A percentile compares a stretch with the other conserved stretches of the same genome.
These are phyloP conservation scores for Toxotes jaculatrix DNA, from an alignment of 2,113 vertebrate species.

Conservation along the genomic window DNA sequence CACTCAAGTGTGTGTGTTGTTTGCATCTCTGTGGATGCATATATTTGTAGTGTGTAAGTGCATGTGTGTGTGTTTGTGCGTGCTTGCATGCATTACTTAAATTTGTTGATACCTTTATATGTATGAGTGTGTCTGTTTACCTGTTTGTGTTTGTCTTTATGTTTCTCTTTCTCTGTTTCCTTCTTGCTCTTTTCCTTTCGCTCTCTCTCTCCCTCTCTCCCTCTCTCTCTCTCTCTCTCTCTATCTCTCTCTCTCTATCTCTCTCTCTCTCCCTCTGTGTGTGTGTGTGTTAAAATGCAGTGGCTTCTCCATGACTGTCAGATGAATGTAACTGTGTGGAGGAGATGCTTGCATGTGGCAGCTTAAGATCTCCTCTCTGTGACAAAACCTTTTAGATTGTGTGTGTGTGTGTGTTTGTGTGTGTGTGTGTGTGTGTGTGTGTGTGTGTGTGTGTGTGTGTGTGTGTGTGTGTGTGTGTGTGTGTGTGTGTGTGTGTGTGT, in stretches of 20 bases:
- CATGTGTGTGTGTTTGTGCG: neutral
- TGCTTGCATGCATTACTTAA: neutral
- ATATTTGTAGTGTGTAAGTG: constrained; percentile 14
- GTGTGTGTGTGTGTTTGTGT: constrained; percentile 17
- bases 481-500: neutral
- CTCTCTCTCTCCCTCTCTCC: constrained; percentile 8
- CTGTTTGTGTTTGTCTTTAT: constrained; percentile 2
- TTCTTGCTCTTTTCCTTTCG: neutral
- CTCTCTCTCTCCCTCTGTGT: constrained; percentile 22
- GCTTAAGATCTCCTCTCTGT: constrained; percentile 63
- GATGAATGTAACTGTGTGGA: constrained; percentile 48
- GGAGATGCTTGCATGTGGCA: constrained; percentile 60
- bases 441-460: constrained; percentile 3
- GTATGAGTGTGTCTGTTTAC: neutral
- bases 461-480: constrained; percentile 2
- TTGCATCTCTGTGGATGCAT: constrained; percentile 34
- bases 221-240: constrained; percentile 16
- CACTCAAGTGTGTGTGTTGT: constrained; percentile 41
- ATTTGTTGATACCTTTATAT: constrained; percentile 10
- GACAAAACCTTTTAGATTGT: constrained; percentile 55
- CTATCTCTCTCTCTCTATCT: neutral
- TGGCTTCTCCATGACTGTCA: constrained; percentile 52
- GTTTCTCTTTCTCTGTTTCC: neutral
- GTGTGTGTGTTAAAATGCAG: constrained; percentile 33
- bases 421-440: constrained; percentile 12